Conservation (phyloP, 2,797 vertebrate species). For the Bryconaethiops microstoma region DNA sequence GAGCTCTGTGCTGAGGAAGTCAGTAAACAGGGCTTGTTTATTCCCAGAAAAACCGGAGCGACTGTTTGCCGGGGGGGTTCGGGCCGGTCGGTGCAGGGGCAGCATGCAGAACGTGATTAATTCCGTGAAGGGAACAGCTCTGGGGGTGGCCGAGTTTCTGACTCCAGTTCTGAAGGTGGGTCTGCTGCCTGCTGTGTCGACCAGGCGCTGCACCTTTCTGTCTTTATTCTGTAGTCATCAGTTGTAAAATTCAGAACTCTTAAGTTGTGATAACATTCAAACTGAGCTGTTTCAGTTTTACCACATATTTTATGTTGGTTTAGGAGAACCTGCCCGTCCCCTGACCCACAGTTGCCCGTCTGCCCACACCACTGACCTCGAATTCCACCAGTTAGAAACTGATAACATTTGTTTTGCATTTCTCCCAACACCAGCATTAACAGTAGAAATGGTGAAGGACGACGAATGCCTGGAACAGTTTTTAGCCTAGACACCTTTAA, state of each 20-base stretch:
- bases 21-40: conserved; percentile 14
- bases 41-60: neutral
- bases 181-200: neutral
- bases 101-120: conserved; percentile 88
- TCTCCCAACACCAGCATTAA: too few species aligned
- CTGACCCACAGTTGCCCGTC: neutral
- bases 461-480: neutral
- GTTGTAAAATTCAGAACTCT: neutral
- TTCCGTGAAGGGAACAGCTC: conserved; percentile 86
- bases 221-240: neutral
- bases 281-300: neutral
- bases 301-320: neutral
- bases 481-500: neutral
- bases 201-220: neutral
- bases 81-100: neutral
- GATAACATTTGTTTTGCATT: too few species aligned
- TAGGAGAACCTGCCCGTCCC: neutral
- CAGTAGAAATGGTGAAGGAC: neutral
- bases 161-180: conserved; percentile 85
- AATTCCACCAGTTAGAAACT: too few species aligned
- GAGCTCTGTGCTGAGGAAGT: conserved; percentile 7
- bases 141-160: conserved; percentile 88
- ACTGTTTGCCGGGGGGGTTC: too few species aligned
- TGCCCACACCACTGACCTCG: too few species aligned
- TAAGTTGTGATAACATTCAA: too few species aligned